These are phyloP conservation scores for Erynnis tages DNA, from an alignment of 2,888 invertebrate genomes.

Conservation along the genomic window DNA sequence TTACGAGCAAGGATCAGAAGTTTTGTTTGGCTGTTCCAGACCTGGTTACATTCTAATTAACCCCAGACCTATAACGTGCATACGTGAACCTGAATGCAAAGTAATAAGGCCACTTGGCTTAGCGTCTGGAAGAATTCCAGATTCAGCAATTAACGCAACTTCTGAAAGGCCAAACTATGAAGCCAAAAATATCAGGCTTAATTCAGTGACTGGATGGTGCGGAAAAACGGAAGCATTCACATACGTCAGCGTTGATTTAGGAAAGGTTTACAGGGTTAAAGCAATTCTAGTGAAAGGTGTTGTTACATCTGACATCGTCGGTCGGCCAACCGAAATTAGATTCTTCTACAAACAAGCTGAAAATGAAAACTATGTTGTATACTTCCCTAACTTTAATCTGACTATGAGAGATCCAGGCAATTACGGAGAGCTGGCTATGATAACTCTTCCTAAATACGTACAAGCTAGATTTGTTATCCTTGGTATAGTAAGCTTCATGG, in stretches of 20 bases:
- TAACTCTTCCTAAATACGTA: conserved; percentile 95
- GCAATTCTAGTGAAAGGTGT: conserved; percentile 97
- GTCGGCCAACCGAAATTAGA: conserved; percentile 96
- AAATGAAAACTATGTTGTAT: conserved; percentile 96
- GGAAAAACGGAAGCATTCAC: conserved; percentile 98
- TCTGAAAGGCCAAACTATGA: conserved; percentile 96
- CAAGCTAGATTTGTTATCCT: conserved; percentile 96
- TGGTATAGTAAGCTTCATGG: conserved; percentile 98
- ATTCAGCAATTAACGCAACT: conserved; percentile 96
- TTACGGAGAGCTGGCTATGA: conserved; percentile 98
- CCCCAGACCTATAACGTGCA: conserved; percentile 93
- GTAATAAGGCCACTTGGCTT: conserved; percentile 95
- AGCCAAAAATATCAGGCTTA: conserved; percentile 92
- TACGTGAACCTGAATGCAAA: conserved; percentile 96
- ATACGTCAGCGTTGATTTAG: conserved; percentile 96
- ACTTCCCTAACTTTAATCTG: conserved; percentile 97
- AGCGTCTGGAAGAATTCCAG: conserved; percentile 95
- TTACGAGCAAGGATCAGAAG: conserved; percentile 94
- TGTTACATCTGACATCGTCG: conserved; percentile 96
- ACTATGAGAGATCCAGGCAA: conserved; percentile 97
- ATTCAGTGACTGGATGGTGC: conserved; percentile 97
- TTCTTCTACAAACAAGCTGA: conserved; percentile 98
- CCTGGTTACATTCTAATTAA: conserved; percentile 96
- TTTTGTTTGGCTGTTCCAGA: conserved; percentile 93
- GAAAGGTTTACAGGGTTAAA: conserved; percentile 95